Conservation (phyloP, 1,140 invertebrate species). For the Trichoplusia ni region DNA sequence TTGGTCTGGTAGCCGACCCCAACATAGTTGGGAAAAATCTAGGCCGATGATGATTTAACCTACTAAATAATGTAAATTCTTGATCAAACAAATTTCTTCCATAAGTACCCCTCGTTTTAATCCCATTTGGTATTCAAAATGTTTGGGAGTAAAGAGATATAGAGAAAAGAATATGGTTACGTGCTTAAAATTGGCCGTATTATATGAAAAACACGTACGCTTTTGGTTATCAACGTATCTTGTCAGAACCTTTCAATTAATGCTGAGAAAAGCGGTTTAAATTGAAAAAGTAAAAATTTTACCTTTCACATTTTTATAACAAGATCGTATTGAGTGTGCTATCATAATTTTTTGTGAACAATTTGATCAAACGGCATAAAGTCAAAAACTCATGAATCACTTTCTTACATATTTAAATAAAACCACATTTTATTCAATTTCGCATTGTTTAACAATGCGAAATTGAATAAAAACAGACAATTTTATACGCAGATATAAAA, state of each 20-base stretch:
- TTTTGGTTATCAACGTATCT: constrained; percentile 58
- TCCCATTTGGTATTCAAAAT: neutral
- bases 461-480: no score
- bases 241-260: constrained; percentile 66
- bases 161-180: constrained; percentile 26
- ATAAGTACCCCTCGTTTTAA: neutral
- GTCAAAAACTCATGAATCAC: no score
- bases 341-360: neutral
- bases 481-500: no score
- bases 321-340: neutral
- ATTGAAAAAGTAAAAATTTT: constrained; percentile 42
- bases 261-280: constrained; percentile 47
- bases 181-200: constrained; percentile 62
- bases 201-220: constrained; percentile 66
- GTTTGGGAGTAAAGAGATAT: constrained; percentile 7
- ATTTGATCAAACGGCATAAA: no score
- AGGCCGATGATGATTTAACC: no score
- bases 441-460: no score
- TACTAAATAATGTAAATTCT: no score
- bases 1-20: no score
- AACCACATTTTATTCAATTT: no score
- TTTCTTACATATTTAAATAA: no score
- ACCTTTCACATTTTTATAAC: constrained; percentile 22
- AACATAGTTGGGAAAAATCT: no score
- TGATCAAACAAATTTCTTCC: no score